Evolutionary conservation across 2,797 vertebrate species (phyloP), one percentile per base, ranked within the genome.

Genomic region (Leucoraja ocellata): DNA sequence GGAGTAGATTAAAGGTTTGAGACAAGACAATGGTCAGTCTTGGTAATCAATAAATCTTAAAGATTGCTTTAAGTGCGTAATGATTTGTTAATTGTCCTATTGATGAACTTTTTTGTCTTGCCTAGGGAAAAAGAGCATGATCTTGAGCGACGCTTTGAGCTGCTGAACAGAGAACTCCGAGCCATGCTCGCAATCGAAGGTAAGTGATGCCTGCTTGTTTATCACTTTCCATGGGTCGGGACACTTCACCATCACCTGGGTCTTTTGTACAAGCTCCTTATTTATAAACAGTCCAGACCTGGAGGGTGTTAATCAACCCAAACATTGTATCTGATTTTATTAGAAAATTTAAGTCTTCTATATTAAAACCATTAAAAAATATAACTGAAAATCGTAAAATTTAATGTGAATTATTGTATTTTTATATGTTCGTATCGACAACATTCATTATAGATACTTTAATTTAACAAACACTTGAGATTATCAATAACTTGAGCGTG

Each of bases 11-110:
- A 99, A 98, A 98, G 97, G 95, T 95, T 95, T 97, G 96, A 95
- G 95, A 97, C 97, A 97, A 98, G 97, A 97, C 97, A 93, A 96
- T 94, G 96, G 94, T 93, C 94, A 98, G 97, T 97, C 95, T 96
- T 96, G 93, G 96, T 92, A 98, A 99, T 99, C 99, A 95, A 99
- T 99, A 97, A 97, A 97, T 98, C 96, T 98, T 99, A 98, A 97
- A 97, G 98, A 97, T 97, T 98, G 97, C 97, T 98, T 98, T 97
- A 98, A 99, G 98, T 97, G 97, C 97, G 98, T 99, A 99, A 99
- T 99, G 98, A 99, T 99, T 99, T 98, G 97, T 97, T 98, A 97
- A 99, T 99, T 99, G 99, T 97, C 98, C 98, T 99, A 99, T 99
- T 98, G 98, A 99, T 99, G 98, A 98, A 98, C 98, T 98, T 98